Percentiles rank a stretch among this genome's conserved stretches.
These are phyloP conservation scores for Ranitomeya variabilis DNA, from an alignment of 2,113 vertebrate species.

Conservation along the genomic window DNA sequence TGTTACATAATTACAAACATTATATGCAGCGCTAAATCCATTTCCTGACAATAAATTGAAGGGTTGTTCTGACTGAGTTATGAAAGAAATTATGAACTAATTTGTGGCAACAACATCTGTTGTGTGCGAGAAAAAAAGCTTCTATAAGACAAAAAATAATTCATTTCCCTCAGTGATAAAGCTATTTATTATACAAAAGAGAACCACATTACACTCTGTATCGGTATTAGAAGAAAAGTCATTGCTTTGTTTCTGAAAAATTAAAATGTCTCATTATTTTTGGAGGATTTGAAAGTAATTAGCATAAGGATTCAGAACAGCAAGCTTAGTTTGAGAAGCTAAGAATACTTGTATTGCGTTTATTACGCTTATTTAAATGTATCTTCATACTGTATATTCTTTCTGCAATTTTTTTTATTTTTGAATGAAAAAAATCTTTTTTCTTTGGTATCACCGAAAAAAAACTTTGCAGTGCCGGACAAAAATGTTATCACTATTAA, in stretches of 20 bases:
- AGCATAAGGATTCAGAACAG: not conserved
- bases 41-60: constrained; percentile 71
- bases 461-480: too few species aligned
- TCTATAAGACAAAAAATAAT: constrained; percentile 62
- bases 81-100: constrained; percentile 76
- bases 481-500: too few species aligned
- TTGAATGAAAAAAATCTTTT: too few species aligned
- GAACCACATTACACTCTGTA: constrained; percentile 58
- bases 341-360: not conserved
- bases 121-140: constrained; percentile 61
- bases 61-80: constrained; percentile 74
- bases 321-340: not conserved
- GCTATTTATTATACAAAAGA: constrained; percentile 65
- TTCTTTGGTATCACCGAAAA: too few species aligned
- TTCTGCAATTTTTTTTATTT: too few species aligned
- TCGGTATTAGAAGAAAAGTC: constrained; percentile 60
- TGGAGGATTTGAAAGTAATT: constrained; percentile 36
- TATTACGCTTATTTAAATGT: not conserved
- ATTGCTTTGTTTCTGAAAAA: not conserved
- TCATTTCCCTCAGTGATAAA: constrained; percentile 65
- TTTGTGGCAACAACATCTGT: constrained; percentile 74
- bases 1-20: constrained; percentile 73
- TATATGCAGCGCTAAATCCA: constrained; percentile 68
- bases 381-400: not conserved
- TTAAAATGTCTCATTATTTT: constrained; percentile 34